Percentiles rank a stretch among this genome's conserved stretches.
Evolutionary conservation across 1,140 invertebrate genomes (phyloP).

Genomic region (Apis dorsata): DNA sequence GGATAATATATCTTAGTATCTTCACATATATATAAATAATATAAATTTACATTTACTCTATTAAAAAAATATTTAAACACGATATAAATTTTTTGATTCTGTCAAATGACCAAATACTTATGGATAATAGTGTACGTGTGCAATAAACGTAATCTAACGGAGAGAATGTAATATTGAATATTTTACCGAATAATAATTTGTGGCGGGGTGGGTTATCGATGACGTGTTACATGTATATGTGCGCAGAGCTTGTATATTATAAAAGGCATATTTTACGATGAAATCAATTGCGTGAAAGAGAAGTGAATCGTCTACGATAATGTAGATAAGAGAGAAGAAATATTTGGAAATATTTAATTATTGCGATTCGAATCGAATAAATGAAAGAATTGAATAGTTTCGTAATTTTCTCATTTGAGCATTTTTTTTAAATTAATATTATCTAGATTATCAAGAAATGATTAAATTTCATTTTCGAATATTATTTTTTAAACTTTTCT

Average conservation of each 20-base stretch:
- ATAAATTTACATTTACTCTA: too few relatives aligned
- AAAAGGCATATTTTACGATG: background rate
- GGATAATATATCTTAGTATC: too few relatives aligned
- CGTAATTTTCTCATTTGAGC: too few relatives aligned
- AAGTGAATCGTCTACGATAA: background rate
- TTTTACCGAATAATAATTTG: slow-evolving; percentile 25
- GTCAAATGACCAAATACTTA: too few relatives aligned
- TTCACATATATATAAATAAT: background rate
- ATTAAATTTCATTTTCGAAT: too few relatives aligned
- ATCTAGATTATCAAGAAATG: too few relatives aligned
- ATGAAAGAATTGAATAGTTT: too few relatives aligned
- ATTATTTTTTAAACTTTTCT: too few relatives aligned
- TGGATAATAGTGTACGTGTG: too few relatives aligned
- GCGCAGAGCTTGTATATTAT: background rate
- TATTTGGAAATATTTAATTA: background rate
- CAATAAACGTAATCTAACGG: slow-evolving; percentile 4
- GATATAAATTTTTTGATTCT: too few relatives aligned
- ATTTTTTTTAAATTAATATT: too few relatives aligned
- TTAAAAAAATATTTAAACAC: too few relatives aligned
- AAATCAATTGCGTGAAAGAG: slow-evolving; percentile 1
- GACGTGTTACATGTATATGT: background rate
- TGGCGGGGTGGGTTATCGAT: slow-evolving; percentile 21
- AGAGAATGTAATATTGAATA: background rate
- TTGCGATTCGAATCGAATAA: background rate
- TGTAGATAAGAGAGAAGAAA: background rate